Evolutionary conservation across 1,140 invertebrate species (phyloP).

Genomic region (Zaprionus camerounensis): DNA sequence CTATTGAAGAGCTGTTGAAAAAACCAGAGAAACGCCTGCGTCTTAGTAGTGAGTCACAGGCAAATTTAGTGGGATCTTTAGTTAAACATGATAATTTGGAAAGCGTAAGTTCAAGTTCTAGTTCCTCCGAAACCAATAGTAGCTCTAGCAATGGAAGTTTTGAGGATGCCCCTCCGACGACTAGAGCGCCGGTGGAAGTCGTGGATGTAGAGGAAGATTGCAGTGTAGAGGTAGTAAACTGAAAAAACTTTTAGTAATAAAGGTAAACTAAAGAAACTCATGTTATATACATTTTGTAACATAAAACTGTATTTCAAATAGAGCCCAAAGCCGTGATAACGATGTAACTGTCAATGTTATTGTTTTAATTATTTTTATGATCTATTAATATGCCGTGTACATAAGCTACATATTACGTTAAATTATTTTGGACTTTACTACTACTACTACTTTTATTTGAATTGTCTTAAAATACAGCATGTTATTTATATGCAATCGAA

Average conservation of each 20-base stretch:
- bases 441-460: neutral
- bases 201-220: slow-evolving; percentile 68
- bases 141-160: slow-evolving; percentile 49
- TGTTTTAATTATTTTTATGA: neutral
- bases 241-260: slow-evolving; percentile 6
- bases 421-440: neutral
- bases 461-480: neutral
- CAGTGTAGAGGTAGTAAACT: slow-evolving; percentile 78
- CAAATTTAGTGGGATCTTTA: slow-evolving; percentile 48
- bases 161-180: slow-evolving; percentile 8
- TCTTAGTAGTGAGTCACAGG: slow-evolving; percentile 53
- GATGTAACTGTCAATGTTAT: neutral
- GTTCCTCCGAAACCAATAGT: slow-evolving; percentile 59
- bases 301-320: slow-evolving; percentile 1
- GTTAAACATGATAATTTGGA: slow-evolving; percentile 49
- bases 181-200: slow-evolving; percentile 22
- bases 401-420: neutral
- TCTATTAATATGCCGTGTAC: neutral
- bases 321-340: slow-evolving; percentile 35
- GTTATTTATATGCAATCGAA: neutral
- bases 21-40: slow-evolving; percentile 87
- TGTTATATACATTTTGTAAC: neutral
- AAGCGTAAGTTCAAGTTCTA: slow-evolving; percentile 66
- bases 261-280: neutral
- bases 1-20: slow-evolving; percentile 93